These are phyloP conservation scores for Nothocercus nigrocapillus DNA, from an alignment of 2,113 vertebrate species.

Conservation along the genomic window DNA sequence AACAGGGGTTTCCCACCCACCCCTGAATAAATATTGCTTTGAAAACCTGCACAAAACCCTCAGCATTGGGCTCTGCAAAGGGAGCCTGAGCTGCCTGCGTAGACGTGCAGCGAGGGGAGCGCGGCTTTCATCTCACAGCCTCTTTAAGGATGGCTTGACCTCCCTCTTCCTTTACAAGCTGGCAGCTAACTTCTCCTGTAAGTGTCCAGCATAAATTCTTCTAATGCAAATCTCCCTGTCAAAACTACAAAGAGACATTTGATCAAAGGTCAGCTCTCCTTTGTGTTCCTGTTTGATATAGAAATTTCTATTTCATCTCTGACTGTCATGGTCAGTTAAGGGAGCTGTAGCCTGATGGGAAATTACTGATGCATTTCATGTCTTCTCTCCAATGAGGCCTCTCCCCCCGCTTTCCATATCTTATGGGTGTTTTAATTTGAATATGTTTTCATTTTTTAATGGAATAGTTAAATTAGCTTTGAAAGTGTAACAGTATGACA, in stretches of 20 bases:
- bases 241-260: constrained; percentile 88
- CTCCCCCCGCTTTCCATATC: constrained; percentile 36
- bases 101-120: neutral
- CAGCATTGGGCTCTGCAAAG: constrained; percentile 11
- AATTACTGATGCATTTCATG: constrained; percentile 72
- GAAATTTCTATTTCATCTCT: constrained; percentile 93
- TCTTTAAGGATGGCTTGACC: constrained; percentile 84
- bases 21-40: constrained; percentile 9
- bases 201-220: constrained; percentile 78
- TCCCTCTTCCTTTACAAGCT: constrained; percentile 83
- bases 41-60: neutral
- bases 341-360: constrained; percentile 70
- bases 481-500: constrained; percentile 55
- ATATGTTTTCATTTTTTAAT: constrained; percentile 77
- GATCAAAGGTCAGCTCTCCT: constrained; percentile 94
- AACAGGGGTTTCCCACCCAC: neutral
- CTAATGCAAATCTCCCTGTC: constrained; percentile 92
- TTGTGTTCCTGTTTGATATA: constrained; percentile 91
- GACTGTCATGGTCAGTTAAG: constrained; percentile 83
- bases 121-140: constrained; percentile 73
- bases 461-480: constrained; percentile 73
- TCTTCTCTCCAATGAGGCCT: neutral
- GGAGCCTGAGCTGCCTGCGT: neutral
- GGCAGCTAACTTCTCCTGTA: constrained; percentile 79
- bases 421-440: constrained; percentile 75